Percentiles rank a stretch among this genome's conserved stretches.
Evolutionary conservation across 2,113 vertebrate species (phyloP).

Genomic region (Trinectes maculatus): DNA sequence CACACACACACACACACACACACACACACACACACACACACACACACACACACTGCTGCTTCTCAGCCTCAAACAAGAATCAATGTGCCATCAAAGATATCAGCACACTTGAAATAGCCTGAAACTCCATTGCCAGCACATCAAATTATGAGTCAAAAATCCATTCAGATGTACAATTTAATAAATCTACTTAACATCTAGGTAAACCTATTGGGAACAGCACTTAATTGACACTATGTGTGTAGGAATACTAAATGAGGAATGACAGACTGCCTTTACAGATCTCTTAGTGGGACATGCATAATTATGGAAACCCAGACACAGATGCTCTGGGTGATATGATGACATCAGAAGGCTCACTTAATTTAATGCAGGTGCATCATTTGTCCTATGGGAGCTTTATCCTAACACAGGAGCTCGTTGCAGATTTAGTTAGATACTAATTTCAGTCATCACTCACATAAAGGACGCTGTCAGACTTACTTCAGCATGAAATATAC

Average conservation of each 20-base stretch:
- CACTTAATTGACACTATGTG: constrained; percentile 70
- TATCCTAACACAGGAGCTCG: constrained; percentile 53
- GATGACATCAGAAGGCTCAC: constrained; percentile 67
- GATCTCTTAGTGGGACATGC: constrained; percentile 61
- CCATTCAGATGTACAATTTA: constrained; percentile 52
- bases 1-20: too few relatives aligned
- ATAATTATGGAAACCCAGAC: constrained; percentile 68
- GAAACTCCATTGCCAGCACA: constrained; percentile 25
- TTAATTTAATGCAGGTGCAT: constrained; percentile 73
- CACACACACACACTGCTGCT: too few relatives aligned
- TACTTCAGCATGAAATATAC: constrained; percentile 17
- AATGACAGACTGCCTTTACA: constrained; percentile 66
- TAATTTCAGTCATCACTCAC: constrained; percentile 56
- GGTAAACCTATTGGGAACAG: constrained; percentile 51
- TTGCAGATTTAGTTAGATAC: constrained; percentile 65
- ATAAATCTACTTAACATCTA: constrained; percentile 57
- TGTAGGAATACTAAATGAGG: constrained; percentile 61
- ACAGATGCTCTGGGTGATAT: constrained; percentile 73
- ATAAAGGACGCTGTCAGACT: constrained; percentile 41
- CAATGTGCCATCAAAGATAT: constrained; percentile 1
- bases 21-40: too few relatives aligned
- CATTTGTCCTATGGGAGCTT: constrained; percentile 65
- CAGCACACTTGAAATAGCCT: constrained; percentile 19
- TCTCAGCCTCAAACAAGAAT: not conserved
- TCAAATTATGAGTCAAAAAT: constrained; percentile 39